These are phyloP conservation scores for Colostygia pectinataria DNA, from an alignment of 2,888 invertebrate genomes.

Conservation along the genomic window DNA sequence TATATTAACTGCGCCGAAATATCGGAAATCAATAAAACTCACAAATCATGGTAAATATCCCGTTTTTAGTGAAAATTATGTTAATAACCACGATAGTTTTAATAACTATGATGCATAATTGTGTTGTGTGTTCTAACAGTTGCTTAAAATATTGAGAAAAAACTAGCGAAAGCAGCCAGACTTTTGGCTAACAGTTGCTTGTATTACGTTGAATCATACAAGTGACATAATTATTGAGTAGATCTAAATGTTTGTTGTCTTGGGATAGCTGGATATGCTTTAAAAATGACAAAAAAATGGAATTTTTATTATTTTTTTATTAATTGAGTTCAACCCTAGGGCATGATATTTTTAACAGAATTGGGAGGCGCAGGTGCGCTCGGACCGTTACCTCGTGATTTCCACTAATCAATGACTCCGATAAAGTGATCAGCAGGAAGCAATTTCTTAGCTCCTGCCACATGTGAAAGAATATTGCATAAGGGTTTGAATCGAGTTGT, in stretches of 20 bases:
- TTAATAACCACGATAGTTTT: too few species aligned
- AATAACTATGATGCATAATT: too few species aligned
- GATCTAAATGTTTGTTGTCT: not conserved
- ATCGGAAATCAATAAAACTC: too few species aligned
- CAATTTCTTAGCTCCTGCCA: conserved; percentile 68
- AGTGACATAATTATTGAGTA: not conserved
- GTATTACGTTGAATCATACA: too few species aligned
- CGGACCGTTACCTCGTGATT: conserved; percentile 59
- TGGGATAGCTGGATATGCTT: not conserved
- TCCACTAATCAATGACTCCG: conserved; percentile 68
- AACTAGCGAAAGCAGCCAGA: too few species aligned
- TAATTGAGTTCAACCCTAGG: conserved; percentile 21
- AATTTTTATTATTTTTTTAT: not conserved
- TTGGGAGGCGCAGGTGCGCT: conserved; percentile 59
- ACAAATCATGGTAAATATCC: too few species aligned
- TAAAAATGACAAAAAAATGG: not conserved
- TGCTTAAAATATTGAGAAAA: too few species aligned
- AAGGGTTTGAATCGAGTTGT: conserved; percentile 5
- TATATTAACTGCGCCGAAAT: too few species aligned
- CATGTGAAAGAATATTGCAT: conserved; percentile 26
- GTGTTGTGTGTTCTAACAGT: too few species aligned
- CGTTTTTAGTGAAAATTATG: too few species aligned
- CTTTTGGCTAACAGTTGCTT: too few species aligned
- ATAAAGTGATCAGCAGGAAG: conserved; percentile 49
- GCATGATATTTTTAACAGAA: conserved; percentile 49